A percentile compares a stretch with the other conserved stretches of the same genome.
These are phyloP conservation scores for Catagonus wagneri DNA, from an alignment of 2,113 vertebrate genomes.

Conservation along the genomic window DNA sequence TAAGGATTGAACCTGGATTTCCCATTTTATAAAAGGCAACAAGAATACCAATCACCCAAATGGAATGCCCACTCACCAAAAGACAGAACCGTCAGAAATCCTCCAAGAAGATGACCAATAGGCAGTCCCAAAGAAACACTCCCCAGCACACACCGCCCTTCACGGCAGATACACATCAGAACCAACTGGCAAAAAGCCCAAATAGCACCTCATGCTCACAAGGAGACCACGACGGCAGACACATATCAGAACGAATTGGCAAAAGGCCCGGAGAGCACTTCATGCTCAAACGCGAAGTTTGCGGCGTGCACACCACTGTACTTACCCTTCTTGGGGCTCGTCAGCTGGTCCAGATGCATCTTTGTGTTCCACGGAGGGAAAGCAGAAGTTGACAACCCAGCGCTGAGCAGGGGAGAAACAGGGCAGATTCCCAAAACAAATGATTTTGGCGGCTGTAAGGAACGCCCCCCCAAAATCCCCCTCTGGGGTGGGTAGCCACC, in stretches of 20 bases:
- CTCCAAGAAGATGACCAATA: not conserved
- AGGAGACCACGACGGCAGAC: not conserved
- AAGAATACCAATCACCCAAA: not conserved
- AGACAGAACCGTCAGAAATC: not conserved
- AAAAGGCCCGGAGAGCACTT: not conserved
- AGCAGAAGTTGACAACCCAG: not conserved
- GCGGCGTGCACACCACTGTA: not conserved
- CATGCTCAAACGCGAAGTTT: not conserved
- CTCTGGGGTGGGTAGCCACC: not conserved
- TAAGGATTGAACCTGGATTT: not conserved
- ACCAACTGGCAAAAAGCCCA: not conserved
- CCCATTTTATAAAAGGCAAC: not conserved
- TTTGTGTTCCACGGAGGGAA: not conserved
- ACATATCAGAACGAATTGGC: fast-evolving
- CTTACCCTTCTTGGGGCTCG: not conserved
- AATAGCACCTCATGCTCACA: not conserved
- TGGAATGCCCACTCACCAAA: not conserved
- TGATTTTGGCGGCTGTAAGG: not conserved
- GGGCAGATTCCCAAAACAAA: no score
- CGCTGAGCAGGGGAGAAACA: not conserved
- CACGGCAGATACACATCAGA: not conserved
- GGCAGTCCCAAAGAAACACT: not conserved
- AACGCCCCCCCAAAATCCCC: not conserved
- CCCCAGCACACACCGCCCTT: not conserved
- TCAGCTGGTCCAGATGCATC: not conserved